These are phyloP conservation scores for Syritta pipiens DNA, from an alignment of 2,888 invertebrate species.

Conservation along the genomic window DNA sequence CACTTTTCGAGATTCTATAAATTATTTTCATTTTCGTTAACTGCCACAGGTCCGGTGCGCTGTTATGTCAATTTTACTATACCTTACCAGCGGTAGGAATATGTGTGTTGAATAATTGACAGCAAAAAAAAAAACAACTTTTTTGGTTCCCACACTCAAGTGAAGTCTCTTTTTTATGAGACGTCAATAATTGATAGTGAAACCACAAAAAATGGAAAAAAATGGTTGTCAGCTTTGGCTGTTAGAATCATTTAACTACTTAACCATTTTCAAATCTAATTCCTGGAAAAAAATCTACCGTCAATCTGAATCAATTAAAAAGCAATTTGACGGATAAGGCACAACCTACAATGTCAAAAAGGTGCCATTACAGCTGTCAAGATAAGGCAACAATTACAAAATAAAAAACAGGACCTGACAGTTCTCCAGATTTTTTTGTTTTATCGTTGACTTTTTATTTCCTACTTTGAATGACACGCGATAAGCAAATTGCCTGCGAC, in stretches of 20 bases:
- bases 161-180: neutral
- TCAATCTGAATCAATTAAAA: slow-evolving; percentile 68
- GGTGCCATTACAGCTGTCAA: slow-evolving; percentile 59
- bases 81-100: neutral
- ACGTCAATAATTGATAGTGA: slow-evolving; percentile 13
- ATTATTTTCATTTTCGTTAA: slow-evolving; percentile 58
- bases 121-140: slow-evolving; percentile 47
- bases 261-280: slow-evolving; percentile 9
- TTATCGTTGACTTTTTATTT: slow-evolving; percentile 64
- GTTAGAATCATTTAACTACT: slow-evolving; percentile 42
- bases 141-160: slow-evolving; percentile 33
- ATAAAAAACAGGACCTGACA: slow-evolving; percentile 45
- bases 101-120: slow-evolving; percentile 48
- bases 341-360: slow-evolving; percentile 36
- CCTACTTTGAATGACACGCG: slow-evolving; percentile 64
- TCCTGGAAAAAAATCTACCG: slow-evolving; percentile 33
- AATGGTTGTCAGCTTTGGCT: slow-evolving; percentile 30
- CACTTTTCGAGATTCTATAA: slow-evolving; percentile 62
- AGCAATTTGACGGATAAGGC: slow-evolving; percentile 56
- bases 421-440: slow-evolving; percentile 7
- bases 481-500: slow-evolving; percentile 66
- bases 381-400: slow-evolving; percentile 63
- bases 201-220: slow-evolving; percentile 37
- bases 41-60: slow-evolving; percentile 51
- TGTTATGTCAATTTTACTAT: slow-evolving; percentile 40